Conservation (phyloP, 2,888 invertebrate genomes). For the Cartodere bifasciata region DNA sequence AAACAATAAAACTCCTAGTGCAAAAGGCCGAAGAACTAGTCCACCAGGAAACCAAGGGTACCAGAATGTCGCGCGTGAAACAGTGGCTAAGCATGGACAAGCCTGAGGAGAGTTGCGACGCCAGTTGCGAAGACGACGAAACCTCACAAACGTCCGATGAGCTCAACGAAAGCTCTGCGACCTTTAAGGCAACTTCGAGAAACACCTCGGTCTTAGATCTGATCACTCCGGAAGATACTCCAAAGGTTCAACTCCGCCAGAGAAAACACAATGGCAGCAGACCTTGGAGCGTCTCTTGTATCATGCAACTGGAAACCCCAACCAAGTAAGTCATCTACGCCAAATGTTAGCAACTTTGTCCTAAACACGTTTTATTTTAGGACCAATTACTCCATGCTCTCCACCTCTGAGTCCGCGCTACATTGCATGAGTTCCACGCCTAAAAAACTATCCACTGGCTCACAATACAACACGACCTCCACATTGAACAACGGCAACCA, state of each 20-base stretch:
- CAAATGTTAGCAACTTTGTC: conserved; percentile 12
- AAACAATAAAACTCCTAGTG: conserved; percentile 48
- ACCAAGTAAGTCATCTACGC: too few species aligned
- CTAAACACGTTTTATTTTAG: conserved; percentile 10
- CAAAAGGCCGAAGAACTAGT: conserved; percentile 73
- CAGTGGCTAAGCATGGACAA: conserved; percentile 55
- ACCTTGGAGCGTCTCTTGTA: conserved; percentile 82
- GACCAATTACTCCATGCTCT: conserved; percentile 38
- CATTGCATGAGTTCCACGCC: conserved; percentile 49
- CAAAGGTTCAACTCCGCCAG: conserved; percentile 51
- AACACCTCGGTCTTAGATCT: conserved; percentile 30
- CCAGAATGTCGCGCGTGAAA: conserved; percentile 49
- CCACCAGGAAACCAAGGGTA: conserved; percentile 27
- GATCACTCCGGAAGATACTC: conserved; percentile 24
- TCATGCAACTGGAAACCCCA: conserved; percentile 51
- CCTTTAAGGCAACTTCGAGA: conserved; percentile 41
- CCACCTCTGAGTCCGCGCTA: conserved; percentile 80
- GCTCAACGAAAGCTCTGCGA: conserved; percentile 59
- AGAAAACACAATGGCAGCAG: conserved; percentile 43
- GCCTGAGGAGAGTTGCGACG: conserved; percentile 70
- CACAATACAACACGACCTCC: conserved; percentile 21
- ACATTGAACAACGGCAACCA: conserved; percentile 32
- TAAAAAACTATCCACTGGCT: conserved; percentile 24
- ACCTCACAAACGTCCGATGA: conserved; percentile 66
- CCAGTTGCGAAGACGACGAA: conserved; percentile 79